Evolutionary conservation across 2,113 vertebrate species (phyloP), one percentile per base, ranked within the genome.

Genomic region (Oriolus oriolus): DNA sequence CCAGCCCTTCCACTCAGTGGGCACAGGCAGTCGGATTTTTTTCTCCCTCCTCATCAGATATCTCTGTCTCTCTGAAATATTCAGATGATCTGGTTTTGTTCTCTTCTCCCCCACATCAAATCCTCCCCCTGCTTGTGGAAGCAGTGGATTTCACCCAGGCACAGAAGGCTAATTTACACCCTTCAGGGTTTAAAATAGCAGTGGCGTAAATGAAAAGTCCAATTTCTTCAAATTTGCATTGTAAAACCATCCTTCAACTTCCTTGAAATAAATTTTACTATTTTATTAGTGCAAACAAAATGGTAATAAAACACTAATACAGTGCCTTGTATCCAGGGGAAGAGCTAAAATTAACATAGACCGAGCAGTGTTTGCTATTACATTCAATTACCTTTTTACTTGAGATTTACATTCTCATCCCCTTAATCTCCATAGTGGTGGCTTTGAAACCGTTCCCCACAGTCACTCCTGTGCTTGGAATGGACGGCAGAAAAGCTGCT

Each of bases 211-310:
- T 98, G 98, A 98, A 98, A 98, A 98, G 98, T 98, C 98, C 98
- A 98, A 98, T 98, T 98, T 98, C 98, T 98, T 98, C 98, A 98
- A 97, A 98, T 98, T 98, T 98, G 98, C 98, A 98, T 98, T 98
- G 98, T 98, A 98, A 98, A 98, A 98, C 98, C 98, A 98, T 98
- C 98, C 97, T 98, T 98, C 98, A 98, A 98, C 98, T 98, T 98
- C 98, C 98, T 98, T 93, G 97, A 98, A 98, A 98, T 98, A 98
- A 98, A 98, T 98, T 98, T 98, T 98, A 98, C 98, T 98, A 98
- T 98, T 98, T 98, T 98, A 98, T 98, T 98, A 98, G 98, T 98
- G 98, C 98, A 98, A 98, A 98, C 98, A 98, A 98, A 98, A 98
- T 98, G 98, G 98, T 98, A 98, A 98, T 98, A 98, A 98, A 98